Percentiles rank a stretch among this genome's conserved stretches.
phyloP scores from a whole-genome alignment of 2,797 vertebrate genomes.

The Pangasius macronema region DNA sequence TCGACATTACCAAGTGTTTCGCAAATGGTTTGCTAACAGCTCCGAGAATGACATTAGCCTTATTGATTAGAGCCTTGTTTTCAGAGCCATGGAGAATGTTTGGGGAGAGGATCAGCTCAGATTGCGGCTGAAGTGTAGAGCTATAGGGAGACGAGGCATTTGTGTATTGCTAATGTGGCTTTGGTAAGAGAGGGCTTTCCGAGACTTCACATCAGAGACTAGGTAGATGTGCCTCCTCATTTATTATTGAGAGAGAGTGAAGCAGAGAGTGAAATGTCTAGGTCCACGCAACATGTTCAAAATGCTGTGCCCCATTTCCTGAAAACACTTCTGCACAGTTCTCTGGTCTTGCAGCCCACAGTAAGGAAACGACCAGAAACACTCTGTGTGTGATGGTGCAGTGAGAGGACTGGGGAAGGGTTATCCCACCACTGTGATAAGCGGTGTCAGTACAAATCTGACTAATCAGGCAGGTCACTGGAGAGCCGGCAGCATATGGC shows the following conservation, averaged over 20 bases:
- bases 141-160: constrained; percentile 33
- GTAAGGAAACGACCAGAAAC: constrained; percentile 4
- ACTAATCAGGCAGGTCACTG: constrained; percentile 33
- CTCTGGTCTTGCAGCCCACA: background rate
- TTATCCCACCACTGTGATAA: constrained; percentile 41
- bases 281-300: background rate
- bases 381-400: background rate
- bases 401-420: background rate
- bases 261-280: constrained; percentile 34
- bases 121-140: constrained; percentile 45
- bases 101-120: constrained; percentile 35
- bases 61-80: constrained; percentile 55
- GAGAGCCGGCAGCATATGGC: constrained; percentile 17
- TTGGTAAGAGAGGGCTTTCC: constrained; percentile 30
- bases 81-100: constrained; percentile 46
- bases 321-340: background rate
- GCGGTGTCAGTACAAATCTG: constrained; percentile 38
- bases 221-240: constrained; percentile 36
- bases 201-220: constrained; percentile 21
- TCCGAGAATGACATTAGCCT: constrained; percentile 58
- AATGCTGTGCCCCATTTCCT: constrained; percentile 13
- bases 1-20: constrained; percentile 48
- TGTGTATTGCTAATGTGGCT: constrained; percentile 40
- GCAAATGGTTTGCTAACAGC: constrained; percentile 59
- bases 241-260: constrained; percentile 43